A percentile compares a stretch with the other conserved stretches of the same genome.
Conservation (phyloP, 2,113 vertebrate species). For the Corythaeola cristata region DNA sequence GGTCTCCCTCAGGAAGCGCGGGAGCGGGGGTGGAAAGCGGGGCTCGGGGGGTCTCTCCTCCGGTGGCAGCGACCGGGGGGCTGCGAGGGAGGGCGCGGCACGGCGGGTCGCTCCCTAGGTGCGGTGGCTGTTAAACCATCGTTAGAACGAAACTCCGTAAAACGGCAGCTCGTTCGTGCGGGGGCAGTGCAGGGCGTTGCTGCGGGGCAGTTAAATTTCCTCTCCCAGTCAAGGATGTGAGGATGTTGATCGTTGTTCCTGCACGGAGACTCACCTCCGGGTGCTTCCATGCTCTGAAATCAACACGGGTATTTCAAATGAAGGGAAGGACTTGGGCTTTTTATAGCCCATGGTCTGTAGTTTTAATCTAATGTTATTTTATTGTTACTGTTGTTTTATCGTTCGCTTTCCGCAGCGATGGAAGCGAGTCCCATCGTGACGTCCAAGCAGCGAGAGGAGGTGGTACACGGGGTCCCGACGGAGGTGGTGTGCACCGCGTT, state of each 20-base stretch:
- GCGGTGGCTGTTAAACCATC: neutral
- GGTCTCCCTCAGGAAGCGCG: neutral
- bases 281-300: neutral
- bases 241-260: no score
- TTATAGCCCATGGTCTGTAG: neutral
- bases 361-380: neutral
- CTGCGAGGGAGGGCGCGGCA: neutral
- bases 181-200: neutral
- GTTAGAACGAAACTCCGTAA: rapidly evolving
- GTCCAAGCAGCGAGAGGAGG: constrained; percentile 81
- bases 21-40: neutral
- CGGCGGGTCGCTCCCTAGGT: neutral
- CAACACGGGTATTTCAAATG: neutral
- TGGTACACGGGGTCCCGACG: constrained; percentile 84
- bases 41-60: neutral
- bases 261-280: neutral
- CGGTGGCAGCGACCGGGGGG: neutral
- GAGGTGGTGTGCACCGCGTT: constrained; percentile 94
- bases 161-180: neutral
- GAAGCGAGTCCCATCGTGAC: constrained; percentile 75
- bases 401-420: constrained; percentile 66
- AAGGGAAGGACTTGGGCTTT: neutral
- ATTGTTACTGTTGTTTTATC: rapidly evolving
- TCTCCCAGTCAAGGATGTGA: rapidly evolving
- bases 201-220: neutral